Percentiles rank a stretch among this genome's conserved stretches.
These are phyloP conservation scores for Tenthredo notha DNA, from an alignment of 2,888 invertebrate genomes.

Conservation along the genomic window DNA sequence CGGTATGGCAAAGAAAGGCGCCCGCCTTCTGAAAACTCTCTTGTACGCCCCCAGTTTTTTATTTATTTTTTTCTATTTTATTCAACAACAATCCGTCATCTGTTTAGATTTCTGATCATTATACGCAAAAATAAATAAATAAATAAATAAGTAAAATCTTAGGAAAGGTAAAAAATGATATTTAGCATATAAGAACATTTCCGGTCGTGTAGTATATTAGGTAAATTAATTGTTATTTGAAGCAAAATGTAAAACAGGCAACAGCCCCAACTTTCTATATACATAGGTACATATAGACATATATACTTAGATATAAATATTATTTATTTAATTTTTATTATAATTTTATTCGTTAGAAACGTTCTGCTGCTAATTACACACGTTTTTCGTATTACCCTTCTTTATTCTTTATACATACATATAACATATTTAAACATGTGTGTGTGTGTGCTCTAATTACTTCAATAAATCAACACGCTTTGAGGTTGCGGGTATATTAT, in stretches of 20 bases:
- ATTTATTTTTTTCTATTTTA: not conserved
- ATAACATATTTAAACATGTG: not conserved
- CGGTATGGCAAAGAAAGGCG: constrained; percentile 36
- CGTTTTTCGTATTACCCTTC: constrained; percentile 18
- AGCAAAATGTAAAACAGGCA: constrained; percentile 14
- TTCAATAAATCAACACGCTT: constrained; percentile 46
- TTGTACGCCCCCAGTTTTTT: constrained; percentile 5
- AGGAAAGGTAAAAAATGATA: not conserved
- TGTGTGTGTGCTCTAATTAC: constrained; percentile 46
- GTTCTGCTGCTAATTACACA: constrained; percentile 23
- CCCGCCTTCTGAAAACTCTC: constrained; percentile 48
- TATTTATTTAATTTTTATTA: constrained; percentile 35
- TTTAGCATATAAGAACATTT: not conserved
- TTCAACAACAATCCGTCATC: constrained; percentile 4
- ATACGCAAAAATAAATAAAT: constrained; percentile 4
- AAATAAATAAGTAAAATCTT: too few species aligned
- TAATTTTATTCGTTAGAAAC: constrained; percentile 34
- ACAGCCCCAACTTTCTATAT: constrained; percentile 20
- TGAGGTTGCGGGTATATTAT: not conserved
- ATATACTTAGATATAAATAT: not conserved
- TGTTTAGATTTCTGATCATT: not conserved
- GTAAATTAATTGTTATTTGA: not conserved
- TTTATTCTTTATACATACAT: not conserved
- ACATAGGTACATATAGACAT: too few species aligned
- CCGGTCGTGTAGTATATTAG: not conserved